Evolutionary conservation across 1,140 invertebrate genomes (phyloP).

Genomic region (Anoplophora glabripennis): DNA sequence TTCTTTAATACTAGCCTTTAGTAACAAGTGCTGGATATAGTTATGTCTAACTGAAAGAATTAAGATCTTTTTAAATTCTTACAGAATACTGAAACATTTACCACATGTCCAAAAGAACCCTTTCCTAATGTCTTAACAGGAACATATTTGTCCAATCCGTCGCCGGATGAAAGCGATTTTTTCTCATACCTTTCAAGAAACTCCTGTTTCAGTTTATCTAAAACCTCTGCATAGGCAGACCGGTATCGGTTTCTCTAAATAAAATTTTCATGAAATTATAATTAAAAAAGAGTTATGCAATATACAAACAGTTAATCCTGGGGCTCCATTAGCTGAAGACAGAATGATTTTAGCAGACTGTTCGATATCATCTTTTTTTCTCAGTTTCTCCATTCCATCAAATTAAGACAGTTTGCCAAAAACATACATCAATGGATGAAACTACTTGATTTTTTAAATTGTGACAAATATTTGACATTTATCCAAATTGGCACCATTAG

Average conservation of each 20-base stretch:
- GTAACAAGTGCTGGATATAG: too few species aligned
- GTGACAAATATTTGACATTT: neutral
- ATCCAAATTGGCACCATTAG: neutral
- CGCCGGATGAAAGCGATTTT: conserved; percentile 18
- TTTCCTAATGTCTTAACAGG: conserved; percentile 66
- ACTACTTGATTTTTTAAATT: conserved; percentile 6
- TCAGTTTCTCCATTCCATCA: neutral
- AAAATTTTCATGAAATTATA: neutral
- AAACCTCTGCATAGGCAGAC: conserved; percentile 25
- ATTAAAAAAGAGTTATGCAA: neutral
- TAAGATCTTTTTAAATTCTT: too few species aligned
- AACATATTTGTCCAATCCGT: conserved; percentile 30
- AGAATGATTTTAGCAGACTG: too few species aligned
- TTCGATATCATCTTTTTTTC: too few species aligned
- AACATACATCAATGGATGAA: neutral
- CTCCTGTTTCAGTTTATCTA: conserved; percentile 30
- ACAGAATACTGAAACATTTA: conserved; percentile 17
- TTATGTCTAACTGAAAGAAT: too few species aligned
- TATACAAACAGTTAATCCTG: too few species aligned
- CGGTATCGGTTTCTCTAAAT: conserved; percentile 22
- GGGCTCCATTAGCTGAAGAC: too few species aligned
- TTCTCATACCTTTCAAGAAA: conserved; percentile 32
- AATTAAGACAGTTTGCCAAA: conserved; percentile 6
- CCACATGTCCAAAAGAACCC: conserved; percentile 85
- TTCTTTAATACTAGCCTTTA: too few species aligned